phyloP scores from a whole-genome alignment of 1,140 invertebrate species.

The Chironomus striatipennis region DNA sequence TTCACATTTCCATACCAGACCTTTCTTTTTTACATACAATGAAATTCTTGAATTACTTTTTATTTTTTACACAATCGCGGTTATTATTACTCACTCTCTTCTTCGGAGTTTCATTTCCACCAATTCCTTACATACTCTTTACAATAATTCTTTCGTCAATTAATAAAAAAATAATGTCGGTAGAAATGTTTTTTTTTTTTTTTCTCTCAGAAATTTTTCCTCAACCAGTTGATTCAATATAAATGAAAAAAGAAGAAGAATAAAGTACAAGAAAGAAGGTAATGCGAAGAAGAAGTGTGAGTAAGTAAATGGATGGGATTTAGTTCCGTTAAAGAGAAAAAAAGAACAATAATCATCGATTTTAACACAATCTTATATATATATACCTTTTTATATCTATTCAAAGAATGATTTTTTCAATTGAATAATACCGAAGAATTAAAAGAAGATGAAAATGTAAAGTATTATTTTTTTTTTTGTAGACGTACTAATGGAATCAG shows the following conservation, averaged over 20 bases:
- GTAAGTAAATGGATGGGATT: not conserved
- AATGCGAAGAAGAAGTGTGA: not conserved
- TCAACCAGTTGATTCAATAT: not conserved
- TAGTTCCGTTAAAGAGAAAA: constrained; percentile 19
- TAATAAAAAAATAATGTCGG: too few species aligned
- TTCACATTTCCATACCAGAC: too few species aligned
- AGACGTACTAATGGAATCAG: not conserved
- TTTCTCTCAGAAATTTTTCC: too few species aligned
- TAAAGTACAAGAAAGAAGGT: not conserved
- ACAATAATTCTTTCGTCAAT: too few species aligned
- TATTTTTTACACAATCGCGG: too few species aligned
- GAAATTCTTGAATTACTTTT: too few species aligned
- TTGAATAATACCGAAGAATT: not conserved
- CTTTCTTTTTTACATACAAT: too few species aligned
- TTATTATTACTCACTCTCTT: too few species aligned
- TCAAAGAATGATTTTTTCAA: constrained; percentile 10
- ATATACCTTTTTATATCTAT: not conserved
- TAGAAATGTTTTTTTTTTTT: too few species aligned
- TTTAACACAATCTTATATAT: not conserved
- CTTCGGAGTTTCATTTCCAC: too few species aligned
- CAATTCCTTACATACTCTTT: too few species aligned
- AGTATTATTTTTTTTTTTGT: not conserved
- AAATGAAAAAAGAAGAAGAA: not conserved
- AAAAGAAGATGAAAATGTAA: not conserved
- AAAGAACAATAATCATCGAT: constrained; percentile 22